phyloP scores from a whole-genome alignment of 2,797 vertebrate species.

The Gymnodraco acuticeps region DNA sequence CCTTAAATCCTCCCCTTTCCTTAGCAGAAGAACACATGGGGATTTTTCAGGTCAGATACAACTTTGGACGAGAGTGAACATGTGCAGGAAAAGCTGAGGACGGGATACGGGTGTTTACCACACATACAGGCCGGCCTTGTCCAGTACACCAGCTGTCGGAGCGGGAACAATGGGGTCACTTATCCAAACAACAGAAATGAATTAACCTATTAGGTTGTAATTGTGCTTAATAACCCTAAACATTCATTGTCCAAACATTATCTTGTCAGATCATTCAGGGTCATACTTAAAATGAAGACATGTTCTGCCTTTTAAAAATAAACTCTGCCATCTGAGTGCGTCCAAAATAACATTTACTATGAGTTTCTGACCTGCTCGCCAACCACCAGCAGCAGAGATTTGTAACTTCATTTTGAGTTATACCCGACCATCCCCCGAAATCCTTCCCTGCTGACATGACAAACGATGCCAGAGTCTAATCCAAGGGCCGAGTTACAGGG shows the following conservation, averaged over 20 bases:
- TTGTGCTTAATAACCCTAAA: conserved; percentile 49
- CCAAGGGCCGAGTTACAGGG: conserved; percentile 65
- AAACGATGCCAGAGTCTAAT: conserved; percentile 75
- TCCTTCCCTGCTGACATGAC: conserved; percentile 71
- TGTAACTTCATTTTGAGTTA: conserved; percentile 56
- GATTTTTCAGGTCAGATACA: conserved; percentile 66
- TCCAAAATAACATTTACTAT: conserved; percentile 33
- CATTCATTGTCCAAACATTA: conserved; percentile 35
- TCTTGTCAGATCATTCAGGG: conserved; percentile 11
- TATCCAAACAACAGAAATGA: conserved; percentile 66
- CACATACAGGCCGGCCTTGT: conserved; percentile 60
- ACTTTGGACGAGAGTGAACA: conserved; percentile 72
- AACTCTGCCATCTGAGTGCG: conserved; percentile 16
- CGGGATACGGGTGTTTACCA: conserved; percentile 69
- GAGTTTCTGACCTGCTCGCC: conserved; percentile 23
- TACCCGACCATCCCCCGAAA: conserved; percentile 27
- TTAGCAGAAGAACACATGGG: conserved; percentile 45
- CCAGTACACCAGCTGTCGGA: conserved; percentile 75
- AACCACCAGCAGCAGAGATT: conserved; percentile 26
- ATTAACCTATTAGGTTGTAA: conserved; percentile 47
- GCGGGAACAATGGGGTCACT: conserved; percentile 71
- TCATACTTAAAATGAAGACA: conserved; percentile 19
- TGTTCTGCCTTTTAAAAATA: conserved; percentile 1
- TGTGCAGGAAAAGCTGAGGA: conserved; percentile 66
- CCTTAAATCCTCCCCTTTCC: conserved; percentile 53